Conservation (phyloP, 2,113 vertebrate genomes). For the Zeus faber region DNA sequence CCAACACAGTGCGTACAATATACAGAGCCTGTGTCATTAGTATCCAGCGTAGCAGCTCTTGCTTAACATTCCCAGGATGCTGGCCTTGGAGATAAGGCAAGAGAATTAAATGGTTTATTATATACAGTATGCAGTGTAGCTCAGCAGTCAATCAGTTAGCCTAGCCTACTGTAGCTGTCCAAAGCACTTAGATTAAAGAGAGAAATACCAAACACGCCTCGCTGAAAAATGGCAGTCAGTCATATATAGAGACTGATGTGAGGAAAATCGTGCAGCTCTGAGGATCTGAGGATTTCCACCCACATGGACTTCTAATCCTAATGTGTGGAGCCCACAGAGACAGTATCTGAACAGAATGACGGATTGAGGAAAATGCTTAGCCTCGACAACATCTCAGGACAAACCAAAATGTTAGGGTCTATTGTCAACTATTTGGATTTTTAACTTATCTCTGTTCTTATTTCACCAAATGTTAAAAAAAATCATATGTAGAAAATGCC, state of each 20-base stretch:
- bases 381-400: not conserved
- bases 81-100: slow-evolving; percentile 57
- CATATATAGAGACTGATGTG: slow-evolving; percentile 22
- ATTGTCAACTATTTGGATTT: slow-evolving; percentile 1
- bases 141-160: slow-evolving; percentile 43
- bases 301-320: slow-evolving; percentile 11
- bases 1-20: slow-evolving; percentile 21
- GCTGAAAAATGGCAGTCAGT: slow-evolving; percentile 10
- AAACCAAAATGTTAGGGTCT: not conserved
- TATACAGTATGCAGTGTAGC: slow-evolving; percentile 29
- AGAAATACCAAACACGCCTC: slow-evolving; percentile 35
- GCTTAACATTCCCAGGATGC: slow-evolving; percentile 62
- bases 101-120: slow-evolving; percentile 57
- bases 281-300: slow-evolving; percentile 13
- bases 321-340: slow-evolving; percentile 1
- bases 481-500: too few species aligned
- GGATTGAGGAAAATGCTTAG: not conserved
- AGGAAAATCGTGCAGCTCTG: slow-evolving; percentile 1
- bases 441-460: not conserved
- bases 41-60: slow-evolving; percentile 34
- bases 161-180: slow-evolving; percentile 2
- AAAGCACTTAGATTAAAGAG: slow-evolving; percentile 44
- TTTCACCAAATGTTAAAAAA: not conserved
- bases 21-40: slow-evolving; percentile 53
- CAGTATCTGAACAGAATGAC: slow-evolving; percentile 11